Percentiles rank a stretch among this genome's conserved stretches.
Evolutionary conservation across 2,797 vertebrate species (phyloP).

Genomic region (Pangasius sanitwongsei): DNA sequence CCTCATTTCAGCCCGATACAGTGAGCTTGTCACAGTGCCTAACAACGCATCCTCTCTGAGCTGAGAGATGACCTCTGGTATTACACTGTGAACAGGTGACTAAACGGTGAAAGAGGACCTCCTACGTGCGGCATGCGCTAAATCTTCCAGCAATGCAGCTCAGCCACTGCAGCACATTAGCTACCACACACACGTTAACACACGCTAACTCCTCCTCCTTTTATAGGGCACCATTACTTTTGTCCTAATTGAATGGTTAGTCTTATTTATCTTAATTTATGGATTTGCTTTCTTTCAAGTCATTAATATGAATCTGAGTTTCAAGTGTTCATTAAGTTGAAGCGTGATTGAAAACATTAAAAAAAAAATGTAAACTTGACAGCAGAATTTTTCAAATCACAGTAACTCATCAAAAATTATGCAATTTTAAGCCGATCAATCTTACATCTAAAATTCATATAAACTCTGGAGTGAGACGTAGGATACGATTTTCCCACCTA

Average conservation of each 20-base stretch:
- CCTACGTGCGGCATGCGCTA: neutral
- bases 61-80: neutral
- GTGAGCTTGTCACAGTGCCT: too few species aligned
- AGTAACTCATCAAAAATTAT: neutral
- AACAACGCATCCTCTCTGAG: neutral
- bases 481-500: neutral
- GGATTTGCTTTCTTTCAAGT: neutral
- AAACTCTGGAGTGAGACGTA: neutral
- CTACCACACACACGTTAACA: neutral
- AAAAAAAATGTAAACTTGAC: neutral
- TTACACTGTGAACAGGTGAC: neutral
- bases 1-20: too few species aligned
- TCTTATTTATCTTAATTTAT: neutral
- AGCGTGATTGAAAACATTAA: neutral
- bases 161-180: neutral
- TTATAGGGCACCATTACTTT: neutral
- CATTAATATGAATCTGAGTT: neutral
- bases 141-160: neutral
- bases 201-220: neutral
- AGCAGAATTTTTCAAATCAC: neutral
- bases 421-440: neutral
- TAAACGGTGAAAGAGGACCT: neutral
- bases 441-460: neutral
- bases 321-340: neutral
- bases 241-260: neutral